Evolutionary conservation across 2,113 vertebrate genomes (phyloP).

Genomic region (Oenanthe oenanthe): DNA sequence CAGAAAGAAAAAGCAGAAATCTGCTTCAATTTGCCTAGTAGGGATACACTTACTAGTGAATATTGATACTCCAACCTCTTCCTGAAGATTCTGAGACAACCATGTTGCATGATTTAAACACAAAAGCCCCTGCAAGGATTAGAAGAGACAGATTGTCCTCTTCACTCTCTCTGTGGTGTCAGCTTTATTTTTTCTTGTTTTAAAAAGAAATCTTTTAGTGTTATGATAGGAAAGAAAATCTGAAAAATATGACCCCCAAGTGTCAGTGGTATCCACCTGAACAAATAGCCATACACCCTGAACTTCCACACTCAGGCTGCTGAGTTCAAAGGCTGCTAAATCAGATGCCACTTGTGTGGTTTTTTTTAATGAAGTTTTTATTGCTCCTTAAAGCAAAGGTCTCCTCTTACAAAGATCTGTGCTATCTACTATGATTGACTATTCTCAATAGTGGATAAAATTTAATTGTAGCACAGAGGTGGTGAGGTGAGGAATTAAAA

Average conservation of each 20-base stretch:
- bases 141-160: not conserved
- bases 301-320: conserved; percentile 14
- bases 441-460: not conserved
- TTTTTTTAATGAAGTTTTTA: not conserved
- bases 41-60: not conserved
- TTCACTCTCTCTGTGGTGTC: not conserved
- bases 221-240: conserved; percentile 32
- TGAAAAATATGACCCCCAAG: conserved; percentile 44
- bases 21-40: not conserved
- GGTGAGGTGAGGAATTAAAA: not conserved
- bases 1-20: not conserved
- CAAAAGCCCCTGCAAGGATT: not conserved
- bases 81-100: not conserved
- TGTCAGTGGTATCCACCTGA: conserved; percentile 53
- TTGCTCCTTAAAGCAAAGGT: conserved; percentile 7
- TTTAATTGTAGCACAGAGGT: not conserved
- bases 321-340: conserved; percentile 52
- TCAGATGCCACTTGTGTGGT: not conserved
- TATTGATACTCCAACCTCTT: not conserved
- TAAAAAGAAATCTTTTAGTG: not conserved
- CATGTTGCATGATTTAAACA: not conserved
- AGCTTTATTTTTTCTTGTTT: conserved; percentile 27
- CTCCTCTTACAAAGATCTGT: not conserved
- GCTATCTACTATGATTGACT: not conserved
- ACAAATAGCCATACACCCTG: not conserved